phyloP scores from a whole-genome alignment of 2,888 invertebrate genomes.

The Aphidoletes aphidimyza region DNA sequence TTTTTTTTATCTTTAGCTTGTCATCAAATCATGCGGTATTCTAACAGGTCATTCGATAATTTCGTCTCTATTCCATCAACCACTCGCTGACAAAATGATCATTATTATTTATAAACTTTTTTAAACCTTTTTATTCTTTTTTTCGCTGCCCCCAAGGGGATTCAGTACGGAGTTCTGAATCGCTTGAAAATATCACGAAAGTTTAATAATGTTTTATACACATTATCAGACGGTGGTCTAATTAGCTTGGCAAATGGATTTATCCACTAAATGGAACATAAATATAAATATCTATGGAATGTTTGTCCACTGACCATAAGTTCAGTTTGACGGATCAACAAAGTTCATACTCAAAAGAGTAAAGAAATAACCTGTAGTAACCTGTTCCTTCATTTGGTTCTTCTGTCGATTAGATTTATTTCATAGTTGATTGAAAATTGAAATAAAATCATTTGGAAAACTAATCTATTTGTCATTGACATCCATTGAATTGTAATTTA shows the following conservation, averaged over 20 bases:
- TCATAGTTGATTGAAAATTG: too few relatives aligned
- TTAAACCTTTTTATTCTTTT: neutral
- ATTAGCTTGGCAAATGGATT: neutral
- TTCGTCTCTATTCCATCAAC: neutral
- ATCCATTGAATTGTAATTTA: too few relatives aligned
- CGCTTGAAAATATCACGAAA: neutral
- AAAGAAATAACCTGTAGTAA: too few relatives aligned
- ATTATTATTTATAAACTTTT: neutral
- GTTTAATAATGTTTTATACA: neutral
- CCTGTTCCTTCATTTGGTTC: too few relatives aligned
- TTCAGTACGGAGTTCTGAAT: neutral
- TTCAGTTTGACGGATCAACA: neutral
- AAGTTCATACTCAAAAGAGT: neutral
- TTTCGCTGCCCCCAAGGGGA: neutral
- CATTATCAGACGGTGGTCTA: neutral
- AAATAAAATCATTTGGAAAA: too few relatives aligned
- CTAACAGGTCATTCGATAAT: neutral
- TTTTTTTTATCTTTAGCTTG: neutral
- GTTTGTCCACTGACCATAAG: neutral
- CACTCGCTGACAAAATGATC: neutral
- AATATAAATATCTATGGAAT: neutral
- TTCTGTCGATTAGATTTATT: conserved; percentile 10
- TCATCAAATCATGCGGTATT: neutral
- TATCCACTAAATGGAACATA: neutral
- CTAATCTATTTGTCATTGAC: too few relatives aligned